phyloP scores from a whole-genome alignment of 35 echinoderm and acorn worm genomes.

The Acanthaster planci region DNA sequence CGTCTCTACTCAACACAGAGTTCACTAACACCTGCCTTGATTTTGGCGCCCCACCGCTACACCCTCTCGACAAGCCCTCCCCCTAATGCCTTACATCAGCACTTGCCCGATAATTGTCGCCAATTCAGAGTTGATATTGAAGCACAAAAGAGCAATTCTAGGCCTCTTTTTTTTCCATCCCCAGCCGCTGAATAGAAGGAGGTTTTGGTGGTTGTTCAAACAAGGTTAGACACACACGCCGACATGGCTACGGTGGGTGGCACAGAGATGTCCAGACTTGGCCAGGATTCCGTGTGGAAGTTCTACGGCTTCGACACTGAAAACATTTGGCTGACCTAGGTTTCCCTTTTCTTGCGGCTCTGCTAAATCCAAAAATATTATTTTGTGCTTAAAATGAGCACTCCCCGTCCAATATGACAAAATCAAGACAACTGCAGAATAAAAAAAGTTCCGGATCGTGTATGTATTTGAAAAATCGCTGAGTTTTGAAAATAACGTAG shows the following conservation, averaged over 20 bases:
- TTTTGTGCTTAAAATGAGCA: too few species aligned
- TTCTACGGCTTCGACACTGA: too few species aligned
- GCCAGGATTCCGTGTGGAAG: not conserved
- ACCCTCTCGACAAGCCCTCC: not conserved
- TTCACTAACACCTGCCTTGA: not conserved
- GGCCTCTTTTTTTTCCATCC: not conserved
- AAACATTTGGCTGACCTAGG: too few species aligned
- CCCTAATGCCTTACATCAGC: slow-evolving; percentile 12
- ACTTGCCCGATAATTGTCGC: slow-evolving; percentile 17
- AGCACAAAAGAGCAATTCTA: slow-evolving; percentile 8
- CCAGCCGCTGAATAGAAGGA: not conserved
- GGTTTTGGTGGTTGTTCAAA: slow-evolving; percentile 18
- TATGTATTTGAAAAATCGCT: too few species aligned
- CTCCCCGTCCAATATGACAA: too few species aligned
- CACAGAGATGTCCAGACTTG: not conserved
- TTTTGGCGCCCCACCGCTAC: not conserved
- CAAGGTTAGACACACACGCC: slow-evolving; percentile 26
- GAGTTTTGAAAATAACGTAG: too few species aligned
- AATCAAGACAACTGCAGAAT: too few species aligned
- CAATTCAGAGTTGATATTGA: slow-evolving; percentile 2
- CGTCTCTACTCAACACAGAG: too few species aligned
- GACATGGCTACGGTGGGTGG: not conserved
- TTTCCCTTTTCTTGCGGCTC: too few species aligned
- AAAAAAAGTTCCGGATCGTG: too few species aligned
- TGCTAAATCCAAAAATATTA: too few species aligned